These are phyloP conservation scores for Pimpla rufipes DNA, from an alignment of 2,888 invertebrate species.

Conservation along the genomic window DNA sequence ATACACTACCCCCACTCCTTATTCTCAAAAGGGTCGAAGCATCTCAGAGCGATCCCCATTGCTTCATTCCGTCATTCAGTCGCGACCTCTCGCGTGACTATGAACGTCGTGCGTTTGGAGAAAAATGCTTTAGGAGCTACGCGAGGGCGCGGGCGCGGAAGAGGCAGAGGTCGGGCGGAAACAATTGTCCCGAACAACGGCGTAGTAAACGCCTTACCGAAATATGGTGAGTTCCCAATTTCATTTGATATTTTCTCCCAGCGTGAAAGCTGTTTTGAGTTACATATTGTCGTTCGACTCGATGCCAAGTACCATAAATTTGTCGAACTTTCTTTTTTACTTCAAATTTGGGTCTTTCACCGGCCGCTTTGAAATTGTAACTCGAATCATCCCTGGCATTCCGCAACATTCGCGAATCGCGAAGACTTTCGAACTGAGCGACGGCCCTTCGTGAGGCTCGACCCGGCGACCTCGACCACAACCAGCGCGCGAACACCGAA, in stretches of 20 bases:
- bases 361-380: too few species aligned
- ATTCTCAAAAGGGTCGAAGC: not conserved
- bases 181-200: slow-evolving; percentile 51
- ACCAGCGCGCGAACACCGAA: slow-evolving; percentile 40
- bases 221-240: slow-evolving; percentile 72
- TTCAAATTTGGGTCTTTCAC: too few species aligned
- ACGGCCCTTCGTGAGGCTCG: slow-evolving; percentile 62
- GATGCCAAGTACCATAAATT: too few species aligned
- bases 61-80: not conserved
- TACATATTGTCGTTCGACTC: too few species aligned
- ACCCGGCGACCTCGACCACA: slow-evolving; percentile 35
- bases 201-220: slow-evolving; percentile 67
- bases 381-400: too few species aligned
- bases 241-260: too few species aligned
- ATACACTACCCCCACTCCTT: too few species aligned
- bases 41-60: not conserved
- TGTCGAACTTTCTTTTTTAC: too few species aligned
- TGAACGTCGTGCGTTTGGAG: slow-evolving; percentile 76
- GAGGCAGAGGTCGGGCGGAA: slow-evolving; percentile 53
- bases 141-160: slow-evolving; percentile 62
- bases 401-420: too few species aligned
- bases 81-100: slow-evolving; percentile 37
- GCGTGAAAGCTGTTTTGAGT: not conserved
- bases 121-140: slow-evolving; percentile 46
- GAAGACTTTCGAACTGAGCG: slow-evolving; percentile 47